A percentile compares a stretch with the other conserved stretches of the same genome.
Conservation (phyloP, 2,113 vertebrate species). For the Sorex fumeus region DNA sequence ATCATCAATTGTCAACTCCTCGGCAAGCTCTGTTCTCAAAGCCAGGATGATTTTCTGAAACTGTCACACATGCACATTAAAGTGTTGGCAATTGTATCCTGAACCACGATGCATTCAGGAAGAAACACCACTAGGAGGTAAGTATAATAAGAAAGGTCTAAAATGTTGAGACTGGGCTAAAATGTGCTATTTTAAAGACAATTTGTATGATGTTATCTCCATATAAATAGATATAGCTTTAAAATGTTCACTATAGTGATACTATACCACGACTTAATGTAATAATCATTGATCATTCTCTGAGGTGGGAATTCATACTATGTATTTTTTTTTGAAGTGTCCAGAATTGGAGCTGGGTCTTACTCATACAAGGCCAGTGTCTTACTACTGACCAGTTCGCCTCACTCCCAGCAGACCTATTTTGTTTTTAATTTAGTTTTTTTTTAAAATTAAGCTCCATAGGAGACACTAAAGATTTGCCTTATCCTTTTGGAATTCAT, state of each 20-base stretch:
- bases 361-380: too few relatives aligned
- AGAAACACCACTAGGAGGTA: neutral
- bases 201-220: neutral
- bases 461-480: neutral
- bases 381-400: too few relatives aligned
- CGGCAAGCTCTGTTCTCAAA: neutral
- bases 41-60: conserved; percentile 4
- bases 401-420: too few relatives aligned
- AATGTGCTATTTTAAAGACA: conserved; percentile 25
- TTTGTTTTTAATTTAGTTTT: neutral
- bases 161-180: neutral
- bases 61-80: conserved; percentile 35
- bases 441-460: neutral
- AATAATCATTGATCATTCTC: neutral
- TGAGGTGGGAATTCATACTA: neutral
- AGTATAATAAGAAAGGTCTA: conserved; percentile 5
- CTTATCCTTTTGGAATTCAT: neutral
- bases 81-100: neutral
- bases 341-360: too few relatives aligned
- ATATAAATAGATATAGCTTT: neutral
- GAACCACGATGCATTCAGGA: neutral
- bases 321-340: neutral
- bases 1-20: too few relatives aligned
- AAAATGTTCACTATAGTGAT: neutral
- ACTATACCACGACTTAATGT: neutral